Evolutionary conservation across 2,888 invertebrate species (phyloP).

Genomic region (Imbricaverruca yamaguchii): DNA sequence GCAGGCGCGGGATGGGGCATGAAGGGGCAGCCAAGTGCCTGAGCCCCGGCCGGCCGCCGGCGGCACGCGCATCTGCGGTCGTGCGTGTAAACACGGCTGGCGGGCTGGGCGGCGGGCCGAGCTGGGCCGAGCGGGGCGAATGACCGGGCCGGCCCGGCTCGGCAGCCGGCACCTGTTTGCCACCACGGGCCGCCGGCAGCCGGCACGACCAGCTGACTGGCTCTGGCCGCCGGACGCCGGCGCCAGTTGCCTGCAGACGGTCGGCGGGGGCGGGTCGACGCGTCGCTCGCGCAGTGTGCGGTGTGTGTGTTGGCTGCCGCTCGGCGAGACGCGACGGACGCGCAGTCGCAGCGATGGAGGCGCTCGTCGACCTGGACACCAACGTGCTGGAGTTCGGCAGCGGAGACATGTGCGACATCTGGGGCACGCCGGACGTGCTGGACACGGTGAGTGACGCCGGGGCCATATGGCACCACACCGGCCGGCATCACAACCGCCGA

Average conservation of each 20-base stretch:
- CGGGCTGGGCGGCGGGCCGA: no score
- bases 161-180: no score
- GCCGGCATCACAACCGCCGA: no score
- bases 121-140: no score
- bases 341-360: background rate
- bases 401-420: background rate
- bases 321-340: background rate
- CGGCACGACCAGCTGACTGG: background rate
- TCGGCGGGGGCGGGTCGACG: background rate
- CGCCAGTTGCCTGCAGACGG: background rate
- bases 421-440: background rate
- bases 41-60: no score
- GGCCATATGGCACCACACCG: no score
- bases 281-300: background rate
- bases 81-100: no score
- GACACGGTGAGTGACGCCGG: background rate
- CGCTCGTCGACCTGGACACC: background rate
- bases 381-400: background rate
- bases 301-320: background rate
- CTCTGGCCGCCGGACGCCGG: background rate
- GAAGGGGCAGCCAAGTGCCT: no score
- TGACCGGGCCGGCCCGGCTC: no score
- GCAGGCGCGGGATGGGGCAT: no score
- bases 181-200: no score
- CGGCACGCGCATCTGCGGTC: no score